These are phyloP conservation scores for Meda fulgida DNA, from an alignment of 2,797 vertebrate species.

Conservation along the genomic window DNA sequence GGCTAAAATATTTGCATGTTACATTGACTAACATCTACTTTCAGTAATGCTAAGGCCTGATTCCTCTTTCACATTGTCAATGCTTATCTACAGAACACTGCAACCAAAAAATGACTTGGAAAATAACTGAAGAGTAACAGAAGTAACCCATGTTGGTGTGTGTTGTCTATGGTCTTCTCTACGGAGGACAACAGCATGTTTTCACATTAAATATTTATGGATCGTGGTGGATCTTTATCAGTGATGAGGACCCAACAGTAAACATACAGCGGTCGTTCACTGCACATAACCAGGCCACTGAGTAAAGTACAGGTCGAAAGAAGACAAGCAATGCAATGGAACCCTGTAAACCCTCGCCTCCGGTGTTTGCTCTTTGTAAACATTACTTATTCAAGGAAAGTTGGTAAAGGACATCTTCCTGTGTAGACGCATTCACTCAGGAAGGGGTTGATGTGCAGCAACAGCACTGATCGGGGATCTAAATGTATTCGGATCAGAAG, in stretches of 20 bases:
- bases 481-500: too few species aligned
- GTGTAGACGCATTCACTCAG: background rate
- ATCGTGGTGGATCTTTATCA: slow-evolving; percentile 40
- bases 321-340: background rate
- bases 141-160: background rate
- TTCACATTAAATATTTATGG: slow-evolving; percentile 57
- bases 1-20: background rate
- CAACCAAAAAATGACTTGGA: background rate
- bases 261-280: slow-evolving; percentile 49
- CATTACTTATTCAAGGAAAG: slow-evolving; percentile 1
- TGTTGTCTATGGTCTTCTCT: background rate
- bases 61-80: background rate
- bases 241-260: slow-evolving; percentile 31
- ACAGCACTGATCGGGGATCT: background rate
- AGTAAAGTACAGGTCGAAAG: slow-evolving; percentile 51
- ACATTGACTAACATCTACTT: background rate
- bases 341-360: background rate
- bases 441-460: background rate
- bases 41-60: background rate
- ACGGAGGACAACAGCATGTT: slow-evolving; percentile 36
- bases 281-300: slow-evolving; percentile 24
- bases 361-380: slow-evolving; percentile 5
- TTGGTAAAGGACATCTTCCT: background rate
- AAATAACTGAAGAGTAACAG: background rate
- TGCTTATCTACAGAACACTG: background rate